phyloP scores from a whole-genome alignment of 1,140 invertebrate genomes.

The Hormaphis cornu region DNA sequence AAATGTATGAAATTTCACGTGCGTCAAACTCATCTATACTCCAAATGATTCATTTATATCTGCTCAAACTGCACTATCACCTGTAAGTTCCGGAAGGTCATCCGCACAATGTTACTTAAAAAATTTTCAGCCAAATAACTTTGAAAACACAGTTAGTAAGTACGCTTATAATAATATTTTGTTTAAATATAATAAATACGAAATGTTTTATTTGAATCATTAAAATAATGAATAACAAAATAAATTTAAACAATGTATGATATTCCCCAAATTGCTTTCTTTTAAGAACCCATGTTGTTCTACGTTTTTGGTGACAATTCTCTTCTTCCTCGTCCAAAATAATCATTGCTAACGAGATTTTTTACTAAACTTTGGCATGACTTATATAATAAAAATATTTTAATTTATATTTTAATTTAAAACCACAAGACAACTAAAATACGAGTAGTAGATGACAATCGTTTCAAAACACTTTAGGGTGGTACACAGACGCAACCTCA shows the following conservation, averaged over 20 bases:
- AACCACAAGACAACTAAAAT: not conserved
- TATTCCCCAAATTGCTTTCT: too few relatives aligned
- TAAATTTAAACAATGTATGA: too few relatives aligned
- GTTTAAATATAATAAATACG: not conserved
- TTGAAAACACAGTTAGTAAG: not conserved
- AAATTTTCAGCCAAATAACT: not conserved
- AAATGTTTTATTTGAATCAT: not conserved
- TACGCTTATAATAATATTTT: not conserved
- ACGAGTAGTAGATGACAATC: too few relatives aligned
- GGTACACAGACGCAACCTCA: not conserved
- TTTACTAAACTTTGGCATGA: not conserved
- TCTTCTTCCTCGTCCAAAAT: not conserved
- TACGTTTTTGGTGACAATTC: not conserved
- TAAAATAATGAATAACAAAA: too few relatives aligned
- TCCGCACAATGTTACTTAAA: not conserved
- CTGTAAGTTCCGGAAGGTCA: not conserved
- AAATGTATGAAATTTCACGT: not conserved
- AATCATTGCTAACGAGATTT: not conserved
- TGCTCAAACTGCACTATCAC: not conserved
- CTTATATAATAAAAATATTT: not conserved
- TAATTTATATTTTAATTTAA: not conserved
- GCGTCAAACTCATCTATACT: not conserved
- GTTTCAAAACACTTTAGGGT: too few relatives aligned
- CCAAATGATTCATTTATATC: not conserved
- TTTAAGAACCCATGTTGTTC: not conserved